Conservation (phyloP, 2,888 invertebrate genomes). For the Lasioglossum malachurum region DNA sequence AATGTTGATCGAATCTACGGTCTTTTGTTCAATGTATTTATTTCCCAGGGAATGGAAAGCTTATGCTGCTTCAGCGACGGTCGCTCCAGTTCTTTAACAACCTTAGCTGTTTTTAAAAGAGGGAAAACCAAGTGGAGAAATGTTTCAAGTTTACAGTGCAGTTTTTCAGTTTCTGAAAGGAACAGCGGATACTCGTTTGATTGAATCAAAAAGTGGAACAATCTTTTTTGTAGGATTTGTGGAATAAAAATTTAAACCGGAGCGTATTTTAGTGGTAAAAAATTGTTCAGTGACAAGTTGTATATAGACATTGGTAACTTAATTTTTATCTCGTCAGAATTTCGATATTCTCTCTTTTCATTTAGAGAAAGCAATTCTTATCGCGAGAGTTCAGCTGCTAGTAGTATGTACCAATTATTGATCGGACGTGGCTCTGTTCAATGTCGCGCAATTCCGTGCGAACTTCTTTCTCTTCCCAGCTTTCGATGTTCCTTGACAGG, state of each 20-base stretch:
- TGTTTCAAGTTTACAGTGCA: not conserved
- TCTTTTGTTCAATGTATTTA: not conserved
- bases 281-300: not conserved
- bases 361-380: not conserved
- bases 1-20: not conserved
- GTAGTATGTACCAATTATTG: conserved; percentile 15
- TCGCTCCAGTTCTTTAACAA: not conserved
- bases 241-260: not conserved
- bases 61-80: not conserved
- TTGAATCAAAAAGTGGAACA: not conserved
- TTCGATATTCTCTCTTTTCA: not conserved
- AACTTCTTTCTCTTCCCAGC: not conserved
- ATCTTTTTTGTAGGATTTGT: not conserved
- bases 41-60: not conserved
- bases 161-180: not conserved
- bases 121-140: not conserved
- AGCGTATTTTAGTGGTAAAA: not conserved
- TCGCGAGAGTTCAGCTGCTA: not conserved
- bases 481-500: not conserved
- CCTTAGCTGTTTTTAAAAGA: not conserved
- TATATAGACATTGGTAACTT: not conserved
- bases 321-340: not conserved
- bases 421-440: conserved; percentile 13
- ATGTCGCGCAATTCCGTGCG: not conserved
- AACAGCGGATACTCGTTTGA: not conserved